Evolutionary conservation across 2,888 invertebrate genomes (phyloP).

Genomic region (Calameuta filiformis): DNA sequence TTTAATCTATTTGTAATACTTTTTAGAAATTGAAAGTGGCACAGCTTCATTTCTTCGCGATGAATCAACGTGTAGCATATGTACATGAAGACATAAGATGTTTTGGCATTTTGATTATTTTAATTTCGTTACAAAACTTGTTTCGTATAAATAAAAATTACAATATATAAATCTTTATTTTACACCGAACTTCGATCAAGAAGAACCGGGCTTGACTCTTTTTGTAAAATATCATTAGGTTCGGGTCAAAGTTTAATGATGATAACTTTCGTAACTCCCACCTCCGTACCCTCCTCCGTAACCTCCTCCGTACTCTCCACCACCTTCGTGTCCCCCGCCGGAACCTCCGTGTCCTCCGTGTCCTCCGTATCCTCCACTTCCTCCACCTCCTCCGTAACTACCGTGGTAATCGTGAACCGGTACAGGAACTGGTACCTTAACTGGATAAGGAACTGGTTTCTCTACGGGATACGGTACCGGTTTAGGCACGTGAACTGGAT

Average conservation of each 20-base stretch:
- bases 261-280: background rate
- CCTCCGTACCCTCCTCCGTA: slow-evolving; percentile 30
- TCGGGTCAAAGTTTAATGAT: background rate
- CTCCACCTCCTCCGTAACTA: slow-evolving; percentile 31
- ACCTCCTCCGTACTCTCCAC: slow-evolving; percentile 29
- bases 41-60: background rate
- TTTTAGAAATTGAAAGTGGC: background rate
- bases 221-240: background rate
- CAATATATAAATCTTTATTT: background rate
- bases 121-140: background rate
- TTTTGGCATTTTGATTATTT: background rate
- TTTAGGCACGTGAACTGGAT: slow-evolving; percentile 48
- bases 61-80: background rate
- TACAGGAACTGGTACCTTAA: slow-evolving; percentile 75
- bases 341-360: slow-evolving; percentile 45
- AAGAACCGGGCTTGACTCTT: background rate
- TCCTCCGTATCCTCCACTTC: slow-evolving; percentile 48
- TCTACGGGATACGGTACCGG: slow-evolving; percentile 70
- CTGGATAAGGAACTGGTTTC: slow-evolving; percentile 72
- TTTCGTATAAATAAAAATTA: background rate
- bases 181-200: background rate
- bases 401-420: slow-evolving; percentile 69
- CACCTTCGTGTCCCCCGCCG: slow-evolving; percentile 32
- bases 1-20: background rate
- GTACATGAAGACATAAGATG: background rate